phyloP scores from a whole-genome alignment of 2,888 invertebrate genomes.

The Perizoma flavofasciatum region DNA sequence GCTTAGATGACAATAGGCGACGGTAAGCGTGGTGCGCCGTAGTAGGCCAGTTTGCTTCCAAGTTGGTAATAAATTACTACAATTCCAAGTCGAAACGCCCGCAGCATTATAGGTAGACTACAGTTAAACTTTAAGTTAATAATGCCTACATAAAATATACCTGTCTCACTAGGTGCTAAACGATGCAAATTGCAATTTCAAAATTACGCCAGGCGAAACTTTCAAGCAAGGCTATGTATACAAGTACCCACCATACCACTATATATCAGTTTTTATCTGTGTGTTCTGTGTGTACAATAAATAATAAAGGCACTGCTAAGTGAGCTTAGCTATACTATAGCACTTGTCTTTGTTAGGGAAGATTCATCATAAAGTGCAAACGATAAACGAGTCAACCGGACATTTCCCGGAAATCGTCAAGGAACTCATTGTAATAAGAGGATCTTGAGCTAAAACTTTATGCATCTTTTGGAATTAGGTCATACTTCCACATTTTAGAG shows the following conservation, averaged over 20 bases:
- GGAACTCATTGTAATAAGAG: slow-evolving; percentile 15
- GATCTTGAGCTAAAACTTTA: slow-evolving; percentile 27
- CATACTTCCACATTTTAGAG: slow-evolving; percentile 5
- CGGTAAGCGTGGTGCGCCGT: too few species aligned
- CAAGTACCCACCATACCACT: too few species aligned
- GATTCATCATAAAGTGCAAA: not conserved
- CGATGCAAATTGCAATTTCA: slow-evolving; percentile 20
- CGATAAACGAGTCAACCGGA: not conserved
- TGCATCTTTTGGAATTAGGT: slow-evolving; percentile 16
- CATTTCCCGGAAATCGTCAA: slow-evolving; percentile 25
- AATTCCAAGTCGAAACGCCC: not conserved
- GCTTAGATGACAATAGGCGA: too few species aligned
- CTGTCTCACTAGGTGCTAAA: slow-evolving; percentile 15
- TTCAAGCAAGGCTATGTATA: not conserved
- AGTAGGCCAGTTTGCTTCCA: too few species aligned
- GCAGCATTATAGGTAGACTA: slow-evolving; percentile 1
- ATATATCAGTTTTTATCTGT: too few species aligned
- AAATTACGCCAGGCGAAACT: slow-evolving; percentile 20
- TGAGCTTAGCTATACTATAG: slow-evolving; percentile 13
- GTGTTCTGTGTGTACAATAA: too few species aligned
- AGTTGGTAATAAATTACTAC: too few species aligned
- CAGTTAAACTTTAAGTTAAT: not conserved
- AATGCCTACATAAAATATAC: not conserved
- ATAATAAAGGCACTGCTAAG: slow-evolving; percentile 10
- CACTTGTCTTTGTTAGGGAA: not conserved